Conservation (phyloP, 2,113 vertebrate genomes). For the Rhinogobius similis region DNA sequence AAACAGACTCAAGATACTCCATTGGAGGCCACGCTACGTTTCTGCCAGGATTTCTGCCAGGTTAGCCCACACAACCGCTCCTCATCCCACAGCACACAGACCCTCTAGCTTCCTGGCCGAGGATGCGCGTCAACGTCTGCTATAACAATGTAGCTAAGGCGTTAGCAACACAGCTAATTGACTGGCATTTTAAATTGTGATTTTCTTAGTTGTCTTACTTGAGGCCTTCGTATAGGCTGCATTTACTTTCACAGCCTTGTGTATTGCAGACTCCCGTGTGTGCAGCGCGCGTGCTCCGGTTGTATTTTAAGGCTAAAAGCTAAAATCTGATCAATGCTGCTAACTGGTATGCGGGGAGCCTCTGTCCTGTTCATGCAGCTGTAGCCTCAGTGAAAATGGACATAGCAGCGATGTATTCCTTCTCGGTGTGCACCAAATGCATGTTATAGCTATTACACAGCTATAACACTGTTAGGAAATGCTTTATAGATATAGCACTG, state of each 20-base stretch:
- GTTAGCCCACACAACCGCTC: slow-evolving; percentile 75
- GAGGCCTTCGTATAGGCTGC: slow-evolving; percentile 12
- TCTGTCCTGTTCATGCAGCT: slow-evolving; percentile 73
- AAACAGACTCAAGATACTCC: slow-evolving; percentile 79
- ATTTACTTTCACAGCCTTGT: slow-evolving; percentile 30
- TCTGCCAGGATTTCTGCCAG: slow-evolving; percentile 96
- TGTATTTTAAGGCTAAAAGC: slow-evolving; percentile 71
- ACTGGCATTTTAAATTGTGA: slow-evolving; percentile 52
- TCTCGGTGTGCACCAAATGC: slow-evolving; percentile 45
- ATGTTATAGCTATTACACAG: no score
- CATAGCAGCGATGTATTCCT: slow-evolving; percentile 57
- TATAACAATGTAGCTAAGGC: slow-evolving; percentile 77
- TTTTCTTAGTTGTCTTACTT: slow-evolving; percentile 15
- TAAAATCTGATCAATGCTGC: slow-evolving; percentile 69
- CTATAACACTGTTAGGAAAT: not conserved
- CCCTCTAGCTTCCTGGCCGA: slow-evolving; percentile 74
- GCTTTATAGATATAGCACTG: slow-evolving; percentile 7
- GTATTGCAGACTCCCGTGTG: slow-evolving; percentile 7
- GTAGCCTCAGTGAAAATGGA: slow-evolving; percentile 60
- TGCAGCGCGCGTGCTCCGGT: slow-evolving; percentile 46
- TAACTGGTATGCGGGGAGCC: slow-evolving; percentile 76
- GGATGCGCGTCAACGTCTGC: slow-evolving; percentile 76
- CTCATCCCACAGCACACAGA: slow-evolving; percentile 72
- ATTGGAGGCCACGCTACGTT: slow-evolving; percentile 87
- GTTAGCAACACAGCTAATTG: slow-evolving; percentile 63